These are phyloP conservation scores for Palythoa heliodiscus DNA, from an alignment of 92 coral and sea anemone species.

Conservation along the genomic window DNA sequence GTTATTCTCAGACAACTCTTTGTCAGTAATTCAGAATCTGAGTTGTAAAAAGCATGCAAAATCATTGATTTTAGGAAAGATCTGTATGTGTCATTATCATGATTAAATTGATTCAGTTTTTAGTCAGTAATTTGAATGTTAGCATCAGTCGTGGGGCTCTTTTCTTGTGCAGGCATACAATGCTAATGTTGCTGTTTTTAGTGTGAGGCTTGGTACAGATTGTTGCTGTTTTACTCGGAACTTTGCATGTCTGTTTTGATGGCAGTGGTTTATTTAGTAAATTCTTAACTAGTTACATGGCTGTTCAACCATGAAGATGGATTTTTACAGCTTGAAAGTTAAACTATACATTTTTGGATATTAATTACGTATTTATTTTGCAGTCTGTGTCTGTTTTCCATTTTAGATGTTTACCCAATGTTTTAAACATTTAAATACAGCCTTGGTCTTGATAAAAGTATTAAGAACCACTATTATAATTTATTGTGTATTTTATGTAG, in stretches of 20 bases:
- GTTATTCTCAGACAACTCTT: neutral
- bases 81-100: constrained; percentile 43
- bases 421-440: neutral
- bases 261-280: constrained; percentile 2
- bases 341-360: constrained; percentile 1
- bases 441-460: neutral
- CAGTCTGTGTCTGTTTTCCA: constrained; percentile 1
- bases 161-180: constrained; percentile 25
- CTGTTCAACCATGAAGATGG: constrained; percentile 22
- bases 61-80: constrained; percentile 43
- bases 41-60: constrained; percentile 9
- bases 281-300: constrained; percentile 32
- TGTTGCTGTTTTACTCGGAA: neutral
- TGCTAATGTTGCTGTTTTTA: constrained; percentile 9
- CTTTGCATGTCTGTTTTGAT: neutral
- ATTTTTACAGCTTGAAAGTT: neutral
- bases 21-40: neutral
- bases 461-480: neutral
- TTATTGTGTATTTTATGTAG: neutral
- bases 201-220: neutral
- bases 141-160: constrained; percentile 22
- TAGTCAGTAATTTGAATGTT: constrained; percentile 35
- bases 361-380: constrained; percentile 28
- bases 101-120: constrained; percentile 57
- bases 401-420: neutral